Base-by-base conservation (phyloP, 2,888 invertebrate genomes). In the Pyrrhia umbra region DNA sequence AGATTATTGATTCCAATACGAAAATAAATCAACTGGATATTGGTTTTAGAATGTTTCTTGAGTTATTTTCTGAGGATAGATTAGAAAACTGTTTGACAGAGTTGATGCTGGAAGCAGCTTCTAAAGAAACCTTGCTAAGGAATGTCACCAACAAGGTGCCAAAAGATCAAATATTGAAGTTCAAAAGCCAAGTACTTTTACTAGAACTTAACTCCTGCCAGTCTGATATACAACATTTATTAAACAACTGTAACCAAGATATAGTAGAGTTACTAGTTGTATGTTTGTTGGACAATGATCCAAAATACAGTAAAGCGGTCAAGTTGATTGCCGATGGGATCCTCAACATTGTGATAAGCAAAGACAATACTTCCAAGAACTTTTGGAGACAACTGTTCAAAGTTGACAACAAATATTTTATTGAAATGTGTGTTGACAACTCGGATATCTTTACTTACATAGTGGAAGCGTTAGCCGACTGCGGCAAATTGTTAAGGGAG, bases 51-150 rank as follows among this genome's bases (percentile, higher is more conserved):
- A 46, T 91, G 40, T 94, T 92, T 75, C 51, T 91, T 20, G 82
- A 92, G 61, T 18, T 90, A 40, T 94, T 88, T 75, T 82, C 89
- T 52, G 89, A 90, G 59, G 81, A 85, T 0, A 89, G 86, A 75
- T 75, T 95, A 49, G 90, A 91, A 58, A 72, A 73, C 1, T 90
- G 81, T 79, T 81, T 95, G 30, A 80, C 90, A 9, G 90, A 92
- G 42, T 72, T 94, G 1, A 90, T 95, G 84, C 45, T 92, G 34
- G 93, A 94, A 80, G 82, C 89, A 2, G 92, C 94, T 15, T 95
- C 94, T 0, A 90, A 89, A 68, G 86, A 92, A 20, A 90, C 89
- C 3, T 81, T 94, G 43, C 62, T 92, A 3, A 84, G 76, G 56
- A 86, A 90, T 57, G 65, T 93, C 47, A 23, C 79, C 2, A 72